Evolutionary conservation across 1,140 invertebrate species (phyloP).

Genomic region (Aphaenogaster floridana): DNA sequence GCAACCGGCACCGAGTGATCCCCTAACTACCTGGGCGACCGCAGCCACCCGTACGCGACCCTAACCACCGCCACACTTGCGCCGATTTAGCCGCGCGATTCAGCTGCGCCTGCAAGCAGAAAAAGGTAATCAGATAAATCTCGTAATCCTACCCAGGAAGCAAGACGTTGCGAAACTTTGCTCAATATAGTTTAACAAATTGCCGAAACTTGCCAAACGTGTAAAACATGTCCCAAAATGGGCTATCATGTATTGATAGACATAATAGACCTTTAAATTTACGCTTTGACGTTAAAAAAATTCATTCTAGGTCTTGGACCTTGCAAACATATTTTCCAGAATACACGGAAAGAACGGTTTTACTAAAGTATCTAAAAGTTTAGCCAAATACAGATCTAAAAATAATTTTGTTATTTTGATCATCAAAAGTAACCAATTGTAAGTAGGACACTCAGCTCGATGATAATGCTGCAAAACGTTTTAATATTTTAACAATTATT

Average conservation of each 20-base stretch:
- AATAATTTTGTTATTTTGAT: no score
- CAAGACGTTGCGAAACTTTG: not conserved
- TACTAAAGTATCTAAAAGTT: no score
- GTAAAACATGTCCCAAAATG: not conserved
- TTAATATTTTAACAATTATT: no score
- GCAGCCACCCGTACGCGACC: conserved; percentile 65
- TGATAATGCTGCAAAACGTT: no score
- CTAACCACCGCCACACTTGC: conserved; percentile 80
- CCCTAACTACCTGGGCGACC: conserved; percentile 75
- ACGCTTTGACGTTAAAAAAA: not conserved
- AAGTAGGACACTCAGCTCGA: no score
- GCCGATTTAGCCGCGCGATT: conserved; percentile 52
- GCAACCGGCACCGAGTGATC: conserved; percentile 64
- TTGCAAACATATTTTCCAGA: not conserved
- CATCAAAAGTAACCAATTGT: no score
- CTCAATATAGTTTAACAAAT: not conserved
- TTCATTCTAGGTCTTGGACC: not conserved
- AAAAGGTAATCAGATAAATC: not conserved
- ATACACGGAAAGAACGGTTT: no score
- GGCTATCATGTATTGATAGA: not conserved
- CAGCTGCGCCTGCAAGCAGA: conserved; percentile 63
- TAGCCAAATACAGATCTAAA: no score
- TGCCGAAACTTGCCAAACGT: not conserved
- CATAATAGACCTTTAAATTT: not conserved
- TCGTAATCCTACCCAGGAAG: not conserved